Base-by-base conservation (phyloP, 30 jellyfish, hydroid and myxozoan species). In the Aurelia sp. region DNA sequence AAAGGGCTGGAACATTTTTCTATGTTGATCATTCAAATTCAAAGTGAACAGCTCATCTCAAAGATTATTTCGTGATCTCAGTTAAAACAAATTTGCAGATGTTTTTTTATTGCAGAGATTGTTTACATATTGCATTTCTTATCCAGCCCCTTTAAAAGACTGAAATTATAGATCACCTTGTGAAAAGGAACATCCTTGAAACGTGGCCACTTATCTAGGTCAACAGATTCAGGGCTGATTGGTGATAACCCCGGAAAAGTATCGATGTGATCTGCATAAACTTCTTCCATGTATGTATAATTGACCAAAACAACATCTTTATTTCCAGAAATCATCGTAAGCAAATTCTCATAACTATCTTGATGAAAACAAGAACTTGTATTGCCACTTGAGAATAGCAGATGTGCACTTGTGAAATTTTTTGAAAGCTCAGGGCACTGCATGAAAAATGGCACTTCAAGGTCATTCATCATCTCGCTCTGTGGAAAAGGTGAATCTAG, bases 401-500 rank as follows among this genome's bases (percentile, higher is more conserved):
- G 78, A 73, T 93, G 98, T 61, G 96, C 96, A 80, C 98, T 93
- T 2, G 91, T 73, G 69, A 93, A 80, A 27, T 82, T 78, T 31
- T 86, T 61, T 17, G 89, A 77, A 47, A 87, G 85, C 84, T 80
- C 98, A 12, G 91, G 96, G 67, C 98, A 93, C 63, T 87, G 96
- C 98, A 93, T 93, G 87, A 80, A 86, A 70, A 53, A 84, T n/a
- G 98, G 98, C 90, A 87, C 87, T 38, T 86, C 89, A 8, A 93
- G 84, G 35, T 93, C 98, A 17, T 78, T 75, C 85, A 93, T 93
- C 96, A 93, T 67, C 41, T 83, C 91, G 63, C 95, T 84, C 19
- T 93, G 98, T 44, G 98, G 98, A 50, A 93, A 93, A 9, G 98
- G 98, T 2, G 98, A 93, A 64, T 93, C 98, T 15, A 93, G 86